Base-by-base conservation (phyloP, 1,140 invertebrate species). In the Scaptomyza montana region DNA sequence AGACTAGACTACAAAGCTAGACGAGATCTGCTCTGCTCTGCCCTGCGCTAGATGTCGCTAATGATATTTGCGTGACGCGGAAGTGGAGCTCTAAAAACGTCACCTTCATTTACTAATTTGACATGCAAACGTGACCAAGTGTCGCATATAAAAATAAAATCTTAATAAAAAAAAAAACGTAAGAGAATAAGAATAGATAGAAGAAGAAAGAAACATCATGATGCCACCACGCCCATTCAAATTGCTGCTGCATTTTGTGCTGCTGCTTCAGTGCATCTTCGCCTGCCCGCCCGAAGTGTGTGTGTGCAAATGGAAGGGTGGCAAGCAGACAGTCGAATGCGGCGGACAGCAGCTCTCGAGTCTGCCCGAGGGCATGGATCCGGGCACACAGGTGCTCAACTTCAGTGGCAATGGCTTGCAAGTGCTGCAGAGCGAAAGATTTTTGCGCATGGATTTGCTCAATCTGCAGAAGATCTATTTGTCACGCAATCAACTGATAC, bases 251-350 rank as follows among this genome's bases (percentile, higher is more conserved):
- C 46, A 71, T 3, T n/a, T 45, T 5, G 16, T 69, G 0, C 45
- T 59, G 16, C 33, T 57, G 0, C 25, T 79, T 6, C 45, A 46
- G 9, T 13, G 54, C 9, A 28, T 46, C 5, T 2, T 30, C 39
- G 94, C 94, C 13, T 98, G 97, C 90, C 97, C 97, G 0, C 86
- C 92, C 1, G 93, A 94, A 45, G 92, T 93, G 33, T 98, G 97
- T 92, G 93, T 94, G 9, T 98, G 97, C 93, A 98, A 97, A 84
- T 98, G 97, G 97, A 98, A 97, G 91, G 95, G 95, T 82, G 97
- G 97, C 2, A 98, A 98, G 90, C 95, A 97, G 84, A 96, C 96
- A 66, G 97, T 97, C 3, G 97, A 98, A 90, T 98, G 97, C 92
- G 94, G 95, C 9, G 94, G 95, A 49, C 95, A 95, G 90, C 94